A percentile compares a stretch with the other conserved stretches of the same genome.
phyloP scores from a whole-genome alignment of 2,797 vertebrate species.

The Chaunax sp. region DNA sequence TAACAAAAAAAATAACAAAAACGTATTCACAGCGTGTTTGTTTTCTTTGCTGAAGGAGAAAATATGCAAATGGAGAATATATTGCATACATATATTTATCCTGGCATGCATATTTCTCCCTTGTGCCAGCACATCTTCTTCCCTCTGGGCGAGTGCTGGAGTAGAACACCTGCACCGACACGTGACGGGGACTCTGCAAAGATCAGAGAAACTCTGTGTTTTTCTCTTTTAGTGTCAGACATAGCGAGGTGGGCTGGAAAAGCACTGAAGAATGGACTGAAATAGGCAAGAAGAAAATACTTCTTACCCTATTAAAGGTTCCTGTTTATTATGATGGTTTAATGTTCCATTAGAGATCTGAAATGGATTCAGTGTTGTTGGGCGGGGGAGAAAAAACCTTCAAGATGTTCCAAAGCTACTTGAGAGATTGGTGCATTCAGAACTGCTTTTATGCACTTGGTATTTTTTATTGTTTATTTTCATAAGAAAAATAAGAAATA shows the following conservation, averaged over 20 bases:
- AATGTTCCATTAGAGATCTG: conserved; percentile 9
- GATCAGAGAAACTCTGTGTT: conserved; percentile 41
- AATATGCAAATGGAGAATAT: conserved; percentile 28
- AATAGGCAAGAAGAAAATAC: background rate
- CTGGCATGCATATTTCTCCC: conserved; percentile 45
- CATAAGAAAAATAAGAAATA: too few species aligned
- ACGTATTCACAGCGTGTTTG: conserved; percentile 30
- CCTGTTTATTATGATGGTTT: too few species aligned
- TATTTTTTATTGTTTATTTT: background rate
- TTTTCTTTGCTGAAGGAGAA: conserved; percentile 41
- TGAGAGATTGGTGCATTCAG: background rate
- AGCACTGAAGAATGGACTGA: conserved; percentile 22
- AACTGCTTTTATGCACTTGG: background rate
- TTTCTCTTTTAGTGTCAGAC: conserved; percentile 9
- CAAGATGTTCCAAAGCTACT: background rate
- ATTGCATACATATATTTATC: conserved; percentile 31
- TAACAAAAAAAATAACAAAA: too few species aligned
- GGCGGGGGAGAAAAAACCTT: background rate
- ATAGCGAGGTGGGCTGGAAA: conserved; percentile 10
- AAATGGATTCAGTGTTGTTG: background rate
- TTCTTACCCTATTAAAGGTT: background rate
- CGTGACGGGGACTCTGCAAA: conserved; percentile 26
- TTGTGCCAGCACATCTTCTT: conserved; percentile 41
- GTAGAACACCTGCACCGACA: conserved; percentile 53
- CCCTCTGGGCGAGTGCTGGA: conserved; percentile 33